Percentiles rank a stretch among this genome's conserved stretches.
Evolutionary conservation across 2,888 invertebrate species (phyloP).

Genomic region (Graphium colonna): DNA sequence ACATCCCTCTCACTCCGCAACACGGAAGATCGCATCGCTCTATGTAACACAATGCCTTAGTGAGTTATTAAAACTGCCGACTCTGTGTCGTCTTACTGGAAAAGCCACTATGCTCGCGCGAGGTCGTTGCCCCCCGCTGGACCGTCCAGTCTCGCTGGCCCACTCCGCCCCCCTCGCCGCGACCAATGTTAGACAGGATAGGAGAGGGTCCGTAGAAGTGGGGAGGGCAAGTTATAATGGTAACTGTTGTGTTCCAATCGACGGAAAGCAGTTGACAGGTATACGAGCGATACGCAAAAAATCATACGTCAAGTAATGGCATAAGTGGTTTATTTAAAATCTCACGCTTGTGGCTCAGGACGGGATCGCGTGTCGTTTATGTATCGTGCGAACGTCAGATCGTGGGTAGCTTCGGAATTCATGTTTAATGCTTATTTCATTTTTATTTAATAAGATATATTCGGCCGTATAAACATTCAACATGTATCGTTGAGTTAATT

Average conservation of each 20-base stretch:
- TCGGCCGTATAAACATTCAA: too few relatives aligned
- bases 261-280: constrained; percentile 24
- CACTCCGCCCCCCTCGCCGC: constrained; percentile 8
- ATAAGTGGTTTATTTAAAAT: constrained; percentile 21
- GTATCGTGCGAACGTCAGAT: too few relatives aligned
- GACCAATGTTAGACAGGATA: constrained; percentile 4
- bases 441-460: too few relatives aligned
- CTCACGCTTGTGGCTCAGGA: constrained; percentile 4
- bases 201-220: not conserved
- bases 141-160: constrained; percentile 18
- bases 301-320: constrained; percentile 22
- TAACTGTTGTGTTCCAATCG: constrained; percentile 19
- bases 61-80: constrained; percentile 25
- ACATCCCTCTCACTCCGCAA: constrained; percentile 22
- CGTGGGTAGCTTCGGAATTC: too few relatives aligned
- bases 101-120: constrained; percentile 15
- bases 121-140: constrained; percentile 23
- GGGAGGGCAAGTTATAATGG: constrained; percentile 13
- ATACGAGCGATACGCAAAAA: constrained; percentile 20
- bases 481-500: too few relatives aligned
- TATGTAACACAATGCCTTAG: constrained; percentile 25
- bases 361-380: not conserved
- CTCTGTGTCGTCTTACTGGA: constrained; percentile 23
- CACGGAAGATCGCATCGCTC: constrained; percentile 25
- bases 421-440: too few relatives aligned